Evolutionary conservation across 2,797 vertebrate species (phyloP).

Genomic region (Eulemur albifrons): DNA sequence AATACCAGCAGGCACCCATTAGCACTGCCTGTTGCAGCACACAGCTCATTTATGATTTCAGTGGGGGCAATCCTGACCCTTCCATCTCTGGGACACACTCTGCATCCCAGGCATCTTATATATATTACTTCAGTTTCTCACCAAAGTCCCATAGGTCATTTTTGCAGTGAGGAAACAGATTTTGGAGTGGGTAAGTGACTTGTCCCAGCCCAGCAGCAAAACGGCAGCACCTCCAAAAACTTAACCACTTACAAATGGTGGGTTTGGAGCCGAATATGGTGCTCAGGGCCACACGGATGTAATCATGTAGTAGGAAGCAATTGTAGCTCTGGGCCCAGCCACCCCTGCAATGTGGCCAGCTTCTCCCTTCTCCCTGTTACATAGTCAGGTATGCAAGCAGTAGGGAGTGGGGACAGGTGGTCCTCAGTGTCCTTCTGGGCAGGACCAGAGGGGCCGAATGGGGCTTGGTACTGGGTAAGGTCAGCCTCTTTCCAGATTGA

Average conservation of each 20-base stretch:
- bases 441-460: neutral
- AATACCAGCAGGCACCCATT: neutral
- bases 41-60: neutral
- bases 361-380: neutral
- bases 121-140: neutral
- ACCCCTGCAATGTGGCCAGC: neutral
- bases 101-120: neutral
- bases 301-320: accelerated
- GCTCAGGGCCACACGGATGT: accelerated
- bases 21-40: accelerated
- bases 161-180: neutral
- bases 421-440: neutral
- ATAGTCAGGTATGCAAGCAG: neutral
- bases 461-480: neutral
- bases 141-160: neutral
- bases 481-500: neutral
- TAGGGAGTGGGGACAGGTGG: accelerated
- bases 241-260: neutral
- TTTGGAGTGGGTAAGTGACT: neutral
- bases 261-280: neutral
- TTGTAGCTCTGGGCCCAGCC: too few species aligned
- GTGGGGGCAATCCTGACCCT: accelerated
- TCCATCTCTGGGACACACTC: neutral
- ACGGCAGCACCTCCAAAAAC: neutral
- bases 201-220: neutral